Evolutionary conservation across 2,888 invertebrate species (phyloP), one percentile per base, ranked within the genome.

Genomic region (Hydrotaea cyrtoneurina): DNA sequence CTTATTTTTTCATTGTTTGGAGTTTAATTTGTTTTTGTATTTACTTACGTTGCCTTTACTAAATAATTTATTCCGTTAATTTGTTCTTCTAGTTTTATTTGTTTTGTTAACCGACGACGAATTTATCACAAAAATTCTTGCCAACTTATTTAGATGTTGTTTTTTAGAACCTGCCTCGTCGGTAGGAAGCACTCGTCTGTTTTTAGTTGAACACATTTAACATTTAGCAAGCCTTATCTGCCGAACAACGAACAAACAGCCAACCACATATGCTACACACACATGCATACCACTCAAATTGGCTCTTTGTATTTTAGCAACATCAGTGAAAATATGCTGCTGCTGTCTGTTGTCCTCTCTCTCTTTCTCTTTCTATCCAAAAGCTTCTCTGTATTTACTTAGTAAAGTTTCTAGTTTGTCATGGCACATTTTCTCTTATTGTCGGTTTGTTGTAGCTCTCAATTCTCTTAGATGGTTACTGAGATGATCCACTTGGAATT

Each of bases 121-220:
- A 66, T 66, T 50, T 81, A 66, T 78, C 57, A 36, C 36, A 46
- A 39, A 43, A 57, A 36, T 55, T 53, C 0, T 23, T 59, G 15
- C 59, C 59, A 59, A 59, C 15, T 55, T 74, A 0, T 59, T 59
- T 15, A 13, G 23, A 69, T 36, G n/a, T 36, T 64, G 26, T 76
- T 79, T 77, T 74, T 88, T 88, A 89, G 89, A 91, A 91, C 91
- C 90, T 90, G 89, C 88, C 89, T 88, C 88, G 87, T 88, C 88
- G 87, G 87, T 84, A 86, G 88, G 86, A 87, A 86, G 87, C 83
- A 88, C 85, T 90, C 90, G 90, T 91, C 91, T 90, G 90, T 87
- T 83, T 88, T 85, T 19, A 82, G 73, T 82, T 82, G 31, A 79
- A 82, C 73, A 79, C 69, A 77, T 79, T 82, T 80, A 80, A 66